Evolutionary conservation across 2,888 invertebrate genomes (phyloP).

Genomic region (Clistopyga incitator): DNA sequence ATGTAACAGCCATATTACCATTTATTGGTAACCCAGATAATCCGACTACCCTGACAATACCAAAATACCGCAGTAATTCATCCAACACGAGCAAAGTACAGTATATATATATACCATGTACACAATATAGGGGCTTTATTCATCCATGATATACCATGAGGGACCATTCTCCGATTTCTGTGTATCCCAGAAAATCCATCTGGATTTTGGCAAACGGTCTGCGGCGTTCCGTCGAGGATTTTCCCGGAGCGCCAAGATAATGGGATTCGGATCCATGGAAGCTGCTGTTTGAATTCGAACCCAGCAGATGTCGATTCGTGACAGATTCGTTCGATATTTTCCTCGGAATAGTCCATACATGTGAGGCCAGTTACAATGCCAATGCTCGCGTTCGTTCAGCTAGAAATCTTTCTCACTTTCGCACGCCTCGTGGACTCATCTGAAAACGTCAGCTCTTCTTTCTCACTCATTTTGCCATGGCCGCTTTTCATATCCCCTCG

Average conservation of each 20-base stretch:
- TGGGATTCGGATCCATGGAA: constrained; percentile 2
- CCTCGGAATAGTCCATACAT: neutral
- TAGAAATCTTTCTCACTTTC: constrained; percentile 27
- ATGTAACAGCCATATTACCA: too few species aligned
- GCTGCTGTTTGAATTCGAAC: constrained; percentile 7
- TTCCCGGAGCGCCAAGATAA: constrained; percentile 27
- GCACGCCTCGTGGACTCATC: neutral
- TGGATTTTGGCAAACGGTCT: constrained; percentile 49
- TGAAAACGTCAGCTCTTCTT: neutral
- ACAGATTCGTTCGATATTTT: constrained; percentile 55
- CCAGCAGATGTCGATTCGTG: constrained; percentile 64
- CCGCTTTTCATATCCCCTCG: constrained; percentile 14
- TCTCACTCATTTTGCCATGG: constrained; percentile 4
- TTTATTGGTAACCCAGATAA: too few species aligned
- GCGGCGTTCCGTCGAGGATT: constrained; percentile 17
- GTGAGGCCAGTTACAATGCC: constrained; percentile 38
- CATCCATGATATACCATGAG: constrained; percentile 7
- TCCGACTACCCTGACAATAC: neutral
- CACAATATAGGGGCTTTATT: constrained; percentile 6
- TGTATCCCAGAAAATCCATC: constrained; percentile 54
- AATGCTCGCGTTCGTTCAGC: constrained; percentile 2
- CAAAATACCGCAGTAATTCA: neutral
- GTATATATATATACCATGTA: neutral
- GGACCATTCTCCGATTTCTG: constrained; percentile 27
- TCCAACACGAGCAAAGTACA: neutral